Conservation (phyloP, 2,797 vertebrate species). For the Selene dorsalis region DNA sequence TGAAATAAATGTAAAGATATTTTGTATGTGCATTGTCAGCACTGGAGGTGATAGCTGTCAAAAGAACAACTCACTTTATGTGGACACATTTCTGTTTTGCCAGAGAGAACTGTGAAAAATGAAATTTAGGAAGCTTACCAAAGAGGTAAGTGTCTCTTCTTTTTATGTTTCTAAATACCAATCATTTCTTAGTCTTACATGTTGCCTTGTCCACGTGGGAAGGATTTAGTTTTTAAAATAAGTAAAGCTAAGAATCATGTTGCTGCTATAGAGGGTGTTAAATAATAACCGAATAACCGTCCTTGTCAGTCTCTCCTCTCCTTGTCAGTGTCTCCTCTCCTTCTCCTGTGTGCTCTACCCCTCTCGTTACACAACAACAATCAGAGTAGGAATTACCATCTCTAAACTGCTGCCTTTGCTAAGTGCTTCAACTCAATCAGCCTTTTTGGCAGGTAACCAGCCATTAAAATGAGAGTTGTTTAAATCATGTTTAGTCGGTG, state of each 20-base stretch:
- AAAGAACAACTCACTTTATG: background rate
- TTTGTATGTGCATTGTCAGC: background rate
- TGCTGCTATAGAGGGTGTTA: conserved; percentile 11
- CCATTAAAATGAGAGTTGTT: conserved; percentile 8
- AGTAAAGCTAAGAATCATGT: background rate
- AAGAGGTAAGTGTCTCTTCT: background rate
- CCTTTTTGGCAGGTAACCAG: conserved; percentile 43
- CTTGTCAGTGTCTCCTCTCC: background rate
- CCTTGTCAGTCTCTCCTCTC: background rate
- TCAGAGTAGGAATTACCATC: conserved; percentile 27
- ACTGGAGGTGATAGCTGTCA: background rate
- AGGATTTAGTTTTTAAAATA: conserved; percentile 5
- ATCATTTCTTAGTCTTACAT: background rate
- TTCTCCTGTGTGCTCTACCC: background rate
- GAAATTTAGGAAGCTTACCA: background rate
- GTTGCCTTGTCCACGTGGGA: background rate
- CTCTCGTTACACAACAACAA: conserved; percentile 9
- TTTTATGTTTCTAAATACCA: background rate
- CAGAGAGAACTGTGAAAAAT: background rate
- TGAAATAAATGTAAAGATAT: background rate
- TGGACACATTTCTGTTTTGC: background rate
- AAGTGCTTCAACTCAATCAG: conserved; percentile 39
- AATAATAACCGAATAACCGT: conserved; percentile 13
- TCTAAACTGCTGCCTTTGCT: conserved; percentile 25
- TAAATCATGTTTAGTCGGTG: conserved; percentile 52